A percentile compares a stretch with the other conserved stretches of the same genome.
Conservation (phyloP, 1,140 invertebrate species). For the Cyphomyrmex costatus region DNA sequence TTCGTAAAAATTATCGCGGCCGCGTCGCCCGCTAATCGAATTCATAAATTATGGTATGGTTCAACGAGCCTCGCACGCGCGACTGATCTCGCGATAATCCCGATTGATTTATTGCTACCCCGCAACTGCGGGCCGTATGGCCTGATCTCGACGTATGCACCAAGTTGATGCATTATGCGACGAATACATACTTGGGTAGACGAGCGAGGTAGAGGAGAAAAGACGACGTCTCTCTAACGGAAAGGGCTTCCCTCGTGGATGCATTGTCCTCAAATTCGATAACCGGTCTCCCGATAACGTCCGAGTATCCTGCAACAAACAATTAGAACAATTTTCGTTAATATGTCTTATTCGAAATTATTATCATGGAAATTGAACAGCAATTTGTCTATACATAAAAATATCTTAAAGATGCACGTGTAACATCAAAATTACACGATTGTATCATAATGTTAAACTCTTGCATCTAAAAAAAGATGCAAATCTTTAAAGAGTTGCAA, state of each 20-base stretch:
- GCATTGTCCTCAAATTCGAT: conserved; percentile 83
- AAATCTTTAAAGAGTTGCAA: not conserved
- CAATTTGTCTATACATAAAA: not conserved
- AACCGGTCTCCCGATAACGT: conserved; percentile 80
- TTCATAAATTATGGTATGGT: conserved; percentile 50
- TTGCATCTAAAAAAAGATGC: not conserved
- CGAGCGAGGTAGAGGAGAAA: conserved; percentile 85
- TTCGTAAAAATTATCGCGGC: conserved; percentile 52
- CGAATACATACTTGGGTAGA: conserved; percentile 82
- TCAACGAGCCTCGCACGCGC: conserved; percentile 33
- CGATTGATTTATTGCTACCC: conserved; percentile 37
- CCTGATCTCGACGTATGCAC: conserved; percentile 34
- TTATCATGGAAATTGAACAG: not conserved
- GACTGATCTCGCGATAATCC: conserved; percentile 48
- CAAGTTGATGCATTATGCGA: conserved; percentile 20
- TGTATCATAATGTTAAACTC: not conserved
- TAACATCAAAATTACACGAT: not conserved
- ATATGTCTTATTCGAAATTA: not conserved
- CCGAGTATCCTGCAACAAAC: conserved; percentile 80
- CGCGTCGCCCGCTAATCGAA: conserved; percentile 57
- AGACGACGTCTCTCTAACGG: conserved; percentile 83
- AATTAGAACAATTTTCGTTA: conserved; percentile 24
- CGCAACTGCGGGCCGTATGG: conserved; percentile 21
- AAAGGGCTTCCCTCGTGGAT: conserved; percentile 77
- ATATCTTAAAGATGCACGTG: not conserved